Evolutionary conservation across 2,797 vertebrate species (phyloP).

Genomic region (Cryptoblepharus egeriae): DNA sequence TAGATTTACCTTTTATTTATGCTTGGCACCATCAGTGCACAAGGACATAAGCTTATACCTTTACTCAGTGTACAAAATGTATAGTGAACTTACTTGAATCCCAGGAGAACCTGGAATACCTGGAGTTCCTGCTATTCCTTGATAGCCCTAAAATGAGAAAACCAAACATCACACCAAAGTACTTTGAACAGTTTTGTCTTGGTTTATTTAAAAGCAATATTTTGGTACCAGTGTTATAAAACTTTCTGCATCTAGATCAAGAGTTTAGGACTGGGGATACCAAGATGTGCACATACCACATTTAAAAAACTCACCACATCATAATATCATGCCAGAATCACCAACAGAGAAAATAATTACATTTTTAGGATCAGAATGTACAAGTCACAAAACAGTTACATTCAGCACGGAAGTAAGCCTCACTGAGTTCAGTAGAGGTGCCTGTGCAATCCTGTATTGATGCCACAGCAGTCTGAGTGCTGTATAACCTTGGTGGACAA

Average conservation of each 20-base stretch:
- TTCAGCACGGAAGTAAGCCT: too few relatives aligned
- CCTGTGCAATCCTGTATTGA: too few relatives aligned
- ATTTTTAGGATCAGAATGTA: background rate
- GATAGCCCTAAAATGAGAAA: constrained; percentile 83
- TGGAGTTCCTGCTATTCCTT: constrained; percentile 84
- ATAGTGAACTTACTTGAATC: constrained; percentile 80
- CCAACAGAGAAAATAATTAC: background rate
- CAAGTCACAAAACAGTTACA: background rate
- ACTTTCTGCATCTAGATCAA: background rate
- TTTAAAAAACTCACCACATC: too few relatives aligned
- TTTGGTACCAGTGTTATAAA: background rate
- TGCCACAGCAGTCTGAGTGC: too few relatives aligned
- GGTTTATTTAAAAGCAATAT: background rate
- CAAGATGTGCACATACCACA: background rate
- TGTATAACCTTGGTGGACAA: too few relatives aligned
- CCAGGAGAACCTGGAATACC: constrained; percentile 87
- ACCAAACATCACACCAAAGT: background rate
- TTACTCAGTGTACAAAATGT: constrained; percentile 12
- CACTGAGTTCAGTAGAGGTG: too few relatives aligned
- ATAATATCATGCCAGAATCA: background rate
- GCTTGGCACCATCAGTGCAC: background rate
- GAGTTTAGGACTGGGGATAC: background rate
- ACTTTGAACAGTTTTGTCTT: background rate
- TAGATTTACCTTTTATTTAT: constrained; percentile 1
- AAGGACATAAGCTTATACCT: background rate